These are phyloP conservation scores for Amphiprion percula DNA, from an alignment of 2,113 vertebrate species.

Conservation along the genomic window DNA sequence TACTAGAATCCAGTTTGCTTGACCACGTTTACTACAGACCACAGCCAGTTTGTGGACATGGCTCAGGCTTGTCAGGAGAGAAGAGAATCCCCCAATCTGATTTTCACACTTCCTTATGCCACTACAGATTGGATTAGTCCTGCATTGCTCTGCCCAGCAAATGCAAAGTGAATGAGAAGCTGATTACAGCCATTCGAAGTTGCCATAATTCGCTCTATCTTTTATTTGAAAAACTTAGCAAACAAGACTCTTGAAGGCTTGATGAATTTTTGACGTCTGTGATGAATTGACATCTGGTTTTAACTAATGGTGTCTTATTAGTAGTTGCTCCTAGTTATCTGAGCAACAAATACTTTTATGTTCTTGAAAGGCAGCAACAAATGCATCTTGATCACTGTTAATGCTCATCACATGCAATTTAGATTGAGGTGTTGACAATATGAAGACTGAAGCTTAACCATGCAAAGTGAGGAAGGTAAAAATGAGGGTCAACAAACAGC, in stretches of 20 bases:
- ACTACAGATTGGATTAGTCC: conserved; percentile 45
- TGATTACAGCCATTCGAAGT: conserved; percentile 11
- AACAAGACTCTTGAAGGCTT: not conserved
- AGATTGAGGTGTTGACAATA: no score
- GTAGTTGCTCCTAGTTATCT: no score
- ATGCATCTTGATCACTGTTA: no score
- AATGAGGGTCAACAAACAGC: no score
- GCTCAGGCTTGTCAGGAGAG: not conserved
- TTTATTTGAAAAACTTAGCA: not conserved
- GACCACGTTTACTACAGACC: not conserved
- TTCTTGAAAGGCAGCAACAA: no score
- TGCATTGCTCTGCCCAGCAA: not conserved
- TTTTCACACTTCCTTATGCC: conserved; percentile 30
- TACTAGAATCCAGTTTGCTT: not conserved
- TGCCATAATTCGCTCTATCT: not conserved
- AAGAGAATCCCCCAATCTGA: conserved; percentile 27
- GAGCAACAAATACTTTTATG: no score
- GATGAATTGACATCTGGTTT: no score
- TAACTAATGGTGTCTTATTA: no score
- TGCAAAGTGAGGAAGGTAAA: not conserved
- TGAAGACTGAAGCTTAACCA: not conserved
- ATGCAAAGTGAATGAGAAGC: conserved; percentile 26
- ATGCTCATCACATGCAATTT: no score
- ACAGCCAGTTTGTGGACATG: not conserved
- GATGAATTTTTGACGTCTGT: not conserved